These are phyloP conservation scores for Cydia fagiglandana DNA, from an alignment of 1,140 invertebrate genomes.

Conservation along the genomic window DNA sequence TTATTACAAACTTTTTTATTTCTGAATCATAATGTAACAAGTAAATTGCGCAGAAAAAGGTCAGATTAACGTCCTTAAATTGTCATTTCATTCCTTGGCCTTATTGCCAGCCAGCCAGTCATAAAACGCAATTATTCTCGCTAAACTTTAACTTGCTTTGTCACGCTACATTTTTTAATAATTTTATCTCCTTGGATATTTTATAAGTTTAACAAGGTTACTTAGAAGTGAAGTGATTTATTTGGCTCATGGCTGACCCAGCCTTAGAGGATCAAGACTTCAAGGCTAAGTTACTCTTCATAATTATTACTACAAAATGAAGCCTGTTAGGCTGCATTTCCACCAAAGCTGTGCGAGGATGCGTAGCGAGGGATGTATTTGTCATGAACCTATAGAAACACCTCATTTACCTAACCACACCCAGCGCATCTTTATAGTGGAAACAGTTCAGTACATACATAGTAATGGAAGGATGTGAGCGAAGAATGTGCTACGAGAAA, in stretches of 20 bases:
- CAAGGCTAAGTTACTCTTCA: background rate
- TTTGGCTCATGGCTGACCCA: background rate
- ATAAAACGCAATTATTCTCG: conserved; percentile 23
- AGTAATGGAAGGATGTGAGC: too few relatives aligned
- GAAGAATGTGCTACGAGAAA: too few relatives aligned
- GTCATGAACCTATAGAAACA: too few relatives aligned
- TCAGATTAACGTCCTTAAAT: conserved; percentile 26
- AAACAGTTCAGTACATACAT: too few relatives aligned
- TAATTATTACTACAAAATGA: background rate
- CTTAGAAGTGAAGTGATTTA: background rate
- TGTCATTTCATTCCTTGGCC: conserved; percentile 8
- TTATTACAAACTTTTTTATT: conserved; percentile 8
- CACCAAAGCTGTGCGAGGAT: too few relatives aligned
- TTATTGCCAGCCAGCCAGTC: conserved; percentile 1
- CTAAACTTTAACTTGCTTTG: conserved; percentile 18
- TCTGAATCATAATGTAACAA: conserved; percentile 19
- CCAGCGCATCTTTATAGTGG: too few relatives aligned
- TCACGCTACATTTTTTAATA: conserved; percentile 16
- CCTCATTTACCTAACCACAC: too few relatives aligned
- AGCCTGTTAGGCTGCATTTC: too few relatives aligned
- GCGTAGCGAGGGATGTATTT: too few relatives aligned
- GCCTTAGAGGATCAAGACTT: background rate
- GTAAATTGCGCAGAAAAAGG: conserved; percentile 30
- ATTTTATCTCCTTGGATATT: background rate
- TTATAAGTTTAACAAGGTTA: background rate